phyloP scores from a whole-genome alignment of 2,888 invertebrate genomes.

The Aporophyla nigra region DNA sequence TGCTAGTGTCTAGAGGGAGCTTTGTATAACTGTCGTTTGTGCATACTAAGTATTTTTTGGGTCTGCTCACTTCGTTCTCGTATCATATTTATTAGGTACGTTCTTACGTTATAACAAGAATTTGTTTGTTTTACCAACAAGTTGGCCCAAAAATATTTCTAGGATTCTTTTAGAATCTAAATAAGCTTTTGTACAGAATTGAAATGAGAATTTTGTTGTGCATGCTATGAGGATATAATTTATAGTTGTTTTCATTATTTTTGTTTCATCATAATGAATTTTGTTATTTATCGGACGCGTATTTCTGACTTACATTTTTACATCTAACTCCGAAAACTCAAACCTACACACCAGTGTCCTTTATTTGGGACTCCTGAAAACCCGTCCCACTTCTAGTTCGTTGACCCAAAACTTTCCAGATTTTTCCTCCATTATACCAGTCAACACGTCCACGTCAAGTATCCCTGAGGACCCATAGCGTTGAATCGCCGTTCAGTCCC shows the following conservation, averaged over 20 bases:
- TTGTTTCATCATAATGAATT: background rate
- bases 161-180: background rate
- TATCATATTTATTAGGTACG: background rate
- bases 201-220: background rate
- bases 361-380: background rate
- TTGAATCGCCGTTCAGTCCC: constrained; percentile 42
- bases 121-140: too few relatives aligned
- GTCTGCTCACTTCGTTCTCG: background rate
- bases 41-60: constrained; percentile 1
- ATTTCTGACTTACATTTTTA: background rate
- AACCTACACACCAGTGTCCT: background rate
- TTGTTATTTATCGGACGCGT: background rate
- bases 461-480: constrained; percentile 39
- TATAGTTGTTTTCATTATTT: background rate
- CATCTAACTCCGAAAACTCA: background rate
- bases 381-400: background rate
- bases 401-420: constrained; percentile 22
- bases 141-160: background rate
- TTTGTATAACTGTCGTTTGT: background rate
- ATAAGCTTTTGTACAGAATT: background rate
- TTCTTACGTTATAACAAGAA: background rate
- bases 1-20: constrained; percentile 13
- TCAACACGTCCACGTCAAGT: constrained; percentile 10
- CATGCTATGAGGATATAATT: background rate
- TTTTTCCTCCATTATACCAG: constrained; percentile 35